These are phyloP conservation scores for Melanerpes formicivorus DNA, from an alignment of 2,113 vertebrate species.

Conservation along the genomic window DNA sequence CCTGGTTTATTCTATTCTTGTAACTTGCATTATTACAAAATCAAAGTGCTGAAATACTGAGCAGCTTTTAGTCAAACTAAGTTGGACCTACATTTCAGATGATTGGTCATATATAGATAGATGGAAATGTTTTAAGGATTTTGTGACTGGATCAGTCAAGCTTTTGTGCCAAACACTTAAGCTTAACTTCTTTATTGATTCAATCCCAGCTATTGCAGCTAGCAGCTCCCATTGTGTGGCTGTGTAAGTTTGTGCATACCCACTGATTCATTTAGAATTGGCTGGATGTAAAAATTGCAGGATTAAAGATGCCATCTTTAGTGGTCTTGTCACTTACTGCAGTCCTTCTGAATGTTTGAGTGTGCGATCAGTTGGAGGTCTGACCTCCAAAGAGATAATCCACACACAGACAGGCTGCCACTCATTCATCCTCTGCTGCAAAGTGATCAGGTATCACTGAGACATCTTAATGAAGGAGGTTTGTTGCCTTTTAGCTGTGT, in stretches of 20 bases:
- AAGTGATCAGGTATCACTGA: conserved; percentile 51
- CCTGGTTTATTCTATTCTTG: neutral
- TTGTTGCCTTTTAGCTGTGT: conserved; percentile 67
- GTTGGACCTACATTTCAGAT: neutral
- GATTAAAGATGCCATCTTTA: neutral
- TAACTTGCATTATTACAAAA: neutral
- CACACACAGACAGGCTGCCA: conserved; percentile 9
- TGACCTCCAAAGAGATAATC: conserved; percentile 35
- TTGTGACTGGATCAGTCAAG: neutral
- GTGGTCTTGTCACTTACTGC: neutral
- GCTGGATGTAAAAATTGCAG: neutral
- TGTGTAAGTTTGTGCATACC: neutral
- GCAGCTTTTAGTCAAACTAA: neutral
- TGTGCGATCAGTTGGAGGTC: conserved; percentile 4
- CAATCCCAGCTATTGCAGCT: neutral
- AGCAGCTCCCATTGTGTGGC: fast-evolving
- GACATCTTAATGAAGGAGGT: conserved; percentile 55
- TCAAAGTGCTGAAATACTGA: neutral
- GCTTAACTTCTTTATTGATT: neutral
- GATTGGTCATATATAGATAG: fast-evolving
- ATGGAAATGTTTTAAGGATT: neutral
- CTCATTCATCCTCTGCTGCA: neutral
- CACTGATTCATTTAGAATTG: neutral
- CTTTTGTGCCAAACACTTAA: neutral
- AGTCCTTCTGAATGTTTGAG: neutral